Base-by-base conservation (phyloP, 1,140 invertebrate genomes). In the Glomeris maerens region DNA sequence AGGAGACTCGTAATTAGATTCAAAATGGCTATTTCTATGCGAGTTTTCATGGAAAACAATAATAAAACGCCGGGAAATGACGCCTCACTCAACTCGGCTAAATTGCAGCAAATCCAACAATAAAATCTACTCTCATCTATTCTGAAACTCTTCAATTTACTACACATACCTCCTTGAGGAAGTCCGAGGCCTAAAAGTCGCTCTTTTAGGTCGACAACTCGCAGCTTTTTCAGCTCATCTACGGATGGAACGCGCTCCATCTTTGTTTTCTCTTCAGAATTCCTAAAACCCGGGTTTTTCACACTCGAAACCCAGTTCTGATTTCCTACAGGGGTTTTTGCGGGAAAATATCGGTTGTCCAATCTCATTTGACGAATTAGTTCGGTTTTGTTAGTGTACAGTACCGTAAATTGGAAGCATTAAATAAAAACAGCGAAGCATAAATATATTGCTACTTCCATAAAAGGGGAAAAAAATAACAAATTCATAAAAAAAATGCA, bases 121-220 rank as follows among this genome's bases (percentile, higher is more conserved):
- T 17, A 21, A 17, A 21, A 5, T 10, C 40, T 17, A 10, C 10
- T 36, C 10, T 17, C 40, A 25, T 25, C 25, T 42, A 42, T 42
- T 21, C 40, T 21, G 25, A 42, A 7, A 7, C 40, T 17, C 17
- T 42, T 5, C 40, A 5, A 42, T 42, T 42, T 21, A 42, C 25
- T 42, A 42, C 17, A 21, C 20, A 21, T 42, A 5, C 20, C 52
- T 29, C 26, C 54, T 52, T 62, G 60, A 60, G 45, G 53, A 42
- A 20, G 56, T 57, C 56, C 60, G 20, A 61, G 47, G 29, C 50
- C 41, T n/a, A 53, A 53, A 3, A 64, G 49, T 31, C 53, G 44
- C 45, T 61, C 55, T 48, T 55, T 61, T 22, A 64, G 50, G 38
- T 64, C 61, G 25, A 64, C 61, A 49, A 64, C 62, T 38, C 60